These are phyloP conservation scores for Silurus meridionalis DNA, from an alignment of 2,113 vertebrate species.

Conservation along the genomic window DNA sequence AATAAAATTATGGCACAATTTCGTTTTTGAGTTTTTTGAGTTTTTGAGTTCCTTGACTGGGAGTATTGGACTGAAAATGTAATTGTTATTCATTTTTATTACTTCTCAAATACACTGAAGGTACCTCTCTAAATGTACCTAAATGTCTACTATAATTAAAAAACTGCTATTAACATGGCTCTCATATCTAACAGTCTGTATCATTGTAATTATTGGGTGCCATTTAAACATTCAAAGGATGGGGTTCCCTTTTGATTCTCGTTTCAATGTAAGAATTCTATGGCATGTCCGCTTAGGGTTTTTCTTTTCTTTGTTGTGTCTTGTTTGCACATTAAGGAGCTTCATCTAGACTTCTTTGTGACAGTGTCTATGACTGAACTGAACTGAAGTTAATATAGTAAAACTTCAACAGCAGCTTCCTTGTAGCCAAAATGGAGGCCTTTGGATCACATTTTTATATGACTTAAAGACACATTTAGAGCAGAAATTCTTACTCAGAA, in stretches of 20 bases:
- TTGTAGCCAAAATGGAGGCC: slow-evolving; percentile 17
- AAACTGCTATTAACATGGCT: background rate
- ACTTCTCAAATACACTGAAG: background rate
- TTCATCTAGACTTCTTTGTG: background rate
- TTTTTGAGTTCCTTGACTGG: background rate
- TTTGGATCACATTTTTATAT: slow-evolving; percentile 25
- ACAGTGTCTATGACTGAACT: background rate
- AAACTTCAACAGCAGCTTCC: background rate
- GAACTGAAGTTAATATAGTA: background rate
- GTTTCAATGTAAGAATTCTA: background rate
- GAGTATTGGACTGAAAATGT: background rate
- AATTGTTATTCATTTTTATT: background rate
- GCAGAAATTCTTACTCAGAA: background rate
- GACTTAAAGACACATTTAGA: slow-evolving; percentile 3
- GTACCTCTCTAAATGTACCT: too few species aligned
- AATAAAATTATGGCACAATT: too few species aligned
- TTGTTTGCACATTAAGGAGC: background rate
- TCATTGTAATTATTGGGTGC: background rate
- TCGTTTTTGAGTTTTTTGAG: background rate
- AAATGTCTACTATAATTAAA: background rate
- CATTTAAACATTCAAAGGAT: background rate
- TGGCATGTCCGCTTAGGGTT: background rate
- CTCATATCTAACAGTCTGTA: background rate
- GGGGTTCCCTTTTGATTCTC: background rate
- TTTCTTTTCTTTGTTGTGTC: background rate